phyloP scores from a whole-genome alignment of 2,113 vertebrate species.

The Parus major region DNA sequence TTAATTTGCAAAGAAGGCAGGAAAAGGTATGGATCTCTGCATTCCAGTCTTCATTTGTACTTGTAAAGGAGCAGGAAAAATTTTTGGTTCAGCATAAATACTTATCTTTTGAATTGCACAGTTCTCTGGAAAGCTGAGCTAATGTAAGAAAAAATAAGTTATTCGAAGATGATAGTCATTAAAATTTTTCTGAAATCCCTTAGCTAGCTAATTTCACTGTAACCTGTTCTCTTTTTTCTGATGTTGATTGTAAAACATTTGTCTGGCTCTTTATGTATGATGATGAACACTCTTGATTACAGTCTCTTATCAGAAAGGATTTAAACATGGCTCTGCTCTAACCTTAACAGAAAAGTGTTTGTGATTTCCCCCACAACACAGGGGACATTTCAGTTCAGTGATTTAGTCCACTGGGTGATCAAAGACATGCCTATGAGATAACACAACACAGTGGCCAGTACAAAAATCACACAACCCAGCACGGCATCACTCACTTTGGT shows the following conservation, averaged over 20 bases:
- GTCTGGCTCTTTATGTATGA: background rate
- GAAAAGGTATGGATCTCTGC: background rate
- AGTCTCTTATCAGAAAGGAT: background rate
- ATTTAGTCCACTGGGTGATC: background rate
- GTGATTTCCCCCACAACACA: background rate
- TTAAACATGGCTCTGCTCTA: background rate
- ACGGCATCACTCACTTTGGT: accelerated
- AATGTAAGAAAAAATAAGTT: background rate
- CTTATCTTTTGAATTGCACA: background rate
- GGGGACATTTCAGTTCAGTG: background rate
- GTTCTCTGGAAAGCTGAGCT: background rate
- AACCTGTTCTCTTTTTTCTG: background rate
- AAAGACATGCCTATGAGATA: background rate
- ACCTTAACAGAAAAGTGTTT: background rate
- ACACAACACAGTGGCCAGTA: background rate
- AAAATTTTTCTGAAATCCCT: background rate
- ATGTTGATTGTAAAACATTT: background rate
- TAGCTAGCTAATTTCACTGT: background rate
- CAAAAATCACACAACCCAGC: background rate
- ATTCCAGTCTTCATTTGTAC: background rate
- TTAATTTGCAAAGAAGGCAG: background rate
- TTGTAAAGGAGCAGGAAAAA: background rate
- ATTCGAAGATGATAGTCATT: background rate
- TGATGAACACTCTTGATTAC: background rate
- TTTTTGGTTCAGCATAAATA: background rate